phyloP scores from a whole-genome alignment of 1,140 invertebrate species.

The Neelides sp. region DNA sequence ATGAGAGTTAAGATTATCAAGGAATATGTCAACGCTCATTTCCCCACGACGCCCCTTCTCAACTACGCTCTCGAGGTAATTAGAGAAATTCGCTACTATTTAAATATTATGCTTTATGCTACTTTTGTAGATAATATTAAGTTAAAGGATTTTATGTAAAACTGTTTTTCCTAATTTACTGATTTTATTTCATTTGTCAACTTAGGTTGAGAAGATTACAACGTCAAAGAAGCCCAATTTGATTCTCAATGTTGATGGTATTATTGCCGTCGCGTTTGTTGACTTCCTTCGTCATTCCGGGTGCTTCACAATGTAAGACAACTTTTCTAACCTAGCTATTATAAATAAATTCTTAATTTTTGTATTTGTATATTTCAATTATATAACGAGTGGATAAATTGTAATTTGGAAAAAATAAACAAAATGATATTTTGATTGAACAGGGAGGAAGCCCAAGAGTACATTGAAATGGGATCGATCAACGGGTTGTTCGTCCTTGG shows the following conservation, averaged over 20 bases:
- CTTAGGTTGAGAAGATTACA: constrained; percentile 86
- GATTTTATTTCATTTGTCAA: background rate
- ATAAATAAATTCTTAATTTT: constrained; percentile 4
- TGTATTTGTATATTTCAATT: constrained; percentile 8
- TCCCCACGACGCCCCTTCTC: constrained; percentile 81
- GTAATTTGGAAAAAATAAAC: constrained; percentile 1
- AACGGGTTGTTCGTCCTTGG: constrained; percentile 98
- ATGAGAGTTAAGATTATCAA: constrained; percentile 93
- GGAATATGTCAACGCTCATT: constrained; percentile 86
- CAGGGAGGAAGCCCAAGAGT: constrained; percentile 94
- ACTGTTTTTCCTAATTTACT: too few species aligned
- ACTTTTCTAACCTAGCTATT: background rate
- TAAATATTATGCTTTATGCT: background rate
- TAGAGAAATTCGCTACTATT: background rate
- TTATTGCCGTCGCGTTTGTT: constrained; percentile 93
- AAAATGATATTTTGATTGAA: constrained; percentile 22
- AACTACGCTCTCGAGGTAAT: constrained; percentile 74
- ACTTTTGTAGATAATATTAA: too few species aligned
- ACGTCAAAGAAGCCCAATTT: constrained; percentile 99
- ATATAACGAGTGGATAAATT: background rate
- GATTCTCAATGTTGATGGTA: constrained; percentile 97
- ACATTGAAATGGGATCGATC: constrained; percentile 93
- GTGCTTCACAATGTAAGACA: constrained; percentile 68
- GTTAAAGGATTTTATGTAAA: too few species aligned
- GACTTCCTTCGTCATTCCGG: constrained; percentile 87